Evolutionary conservation across 2,888 invertebrate species (phyloP), one percentile per base, ranked within the genome.

Genomic region (Synergus umbraculus): DNA sequence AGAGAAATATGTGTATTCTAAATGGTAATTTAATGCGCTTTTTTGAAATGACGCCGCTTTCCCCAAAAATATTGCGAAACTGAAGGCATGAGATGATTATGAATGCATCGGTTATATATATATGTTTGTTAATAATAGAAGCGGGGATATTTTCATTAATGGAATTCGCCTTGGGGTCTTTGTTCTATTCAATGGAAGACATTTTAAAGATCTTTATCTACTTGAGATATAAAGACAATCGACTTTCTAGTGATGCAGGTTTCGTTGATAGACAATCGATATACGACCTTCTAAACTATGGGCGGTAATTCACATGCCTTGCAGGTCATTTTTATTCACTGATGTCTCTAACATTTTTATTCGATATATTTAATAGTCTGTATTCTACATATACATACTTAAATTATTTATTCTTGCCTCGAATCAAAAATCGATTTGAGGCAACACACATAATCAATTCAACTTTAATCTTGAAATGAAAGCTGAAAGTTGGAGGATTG

Each of bases 221-320:
- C n/a, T 67, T 67, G 29, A 22, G 22, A 18, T n/a, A 12, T 22
- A 54, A 44, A 43, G 13, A 10, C 44, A 44, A 46, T 67, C 46
- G 13, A 67, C 18, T 67, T 69, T 69, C 22, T 69, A 22, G 15
- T 44, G 12, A 13, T 22, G n/a, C 15, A 66, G 41, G 10, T 66
- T 66, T 43, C 43, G 10, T 43, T 18, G 66, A 64, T 64, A 37
- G 18, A 64, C 12, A 64, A 64, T 66, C 66, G 66, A 29, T 29
- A 69, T 18, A 60, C 60, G 10, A 60, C 18, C n/a, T n/a, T 54
- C n/a, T 54, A 7, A 60, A 22, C 22, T 22, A 7, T 46, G 13
- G 46, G 46, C 7, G 46, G 13, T 46, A 46, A 46, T 46, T 22
- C 22, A 12, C 22, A 60, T 60, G 10, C 22, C 22, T 22, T 22